These are phyloP conservation scores for Corythaixoides concolor DNA, from an alignment of 2,113 vertebrate species.

Conservation along the genomic window DNA sequence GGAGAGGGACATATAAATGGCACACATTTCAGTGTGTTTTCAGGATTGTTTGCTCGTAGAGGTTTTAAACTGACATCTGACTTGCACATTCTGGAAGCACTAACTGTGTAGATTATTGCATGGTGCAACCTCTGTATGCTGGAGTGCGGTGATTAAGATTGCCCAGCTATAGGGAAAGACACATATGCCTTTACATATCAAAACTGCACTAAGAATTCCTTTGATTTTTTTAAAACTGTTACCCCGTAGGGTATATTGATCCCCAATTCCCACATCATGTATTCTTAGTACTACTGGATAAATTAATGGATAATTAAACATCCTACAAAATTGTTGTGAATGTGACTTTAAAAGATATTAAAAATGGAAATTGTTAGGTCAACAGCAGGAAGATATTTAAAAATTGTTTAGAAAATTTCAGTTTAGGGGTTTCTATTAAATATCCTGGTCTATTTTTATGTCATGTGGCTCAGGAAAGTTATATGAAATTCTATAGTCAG, in stretches of 20 bases:
- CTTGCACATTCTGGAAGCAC: background rate
- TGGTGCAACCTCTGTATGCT: fast-evolving
- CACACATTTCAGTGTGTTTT: fast-evolving
- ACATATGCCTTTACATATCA: fast-evolving
- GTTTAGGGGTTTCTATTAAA: fast-evolving
- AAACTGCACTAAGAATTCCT: background rate
- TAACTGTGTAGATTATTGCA: too few relatives aligned
- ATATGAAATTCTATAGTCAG: background rate
- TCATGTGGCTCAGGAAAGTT: background rate
- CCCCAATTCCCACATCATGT: background rate
- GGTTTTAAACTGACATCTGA: background rate
- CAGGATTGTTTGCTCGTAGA: background rate
- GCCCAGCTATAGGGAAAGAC: fast-evolving
- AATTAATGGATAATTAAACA: background rate
- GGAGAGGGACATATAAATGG: fast-evolving
- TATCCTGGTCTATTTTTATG: background rate
- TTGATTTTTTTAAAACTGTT: background rate
- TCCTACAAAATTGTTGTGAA: background rate
- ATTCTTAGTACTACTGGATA: background rate
- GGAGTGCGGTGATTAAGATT: background rate
- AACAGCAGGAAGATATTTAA: background rate
- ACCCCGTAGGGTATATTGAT: fast-evolving
- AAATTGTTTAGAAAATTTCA: fast-evolving
- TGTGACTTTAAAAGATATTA: background rate
- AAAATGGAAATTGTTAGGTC: background rate